A percentile compares a stretch with the other conserved stretches of the same genome.
phyloP scores from a whole-genome alignment of 1,140 invertebrate species.

The Drosophila ambigua region DNA sequence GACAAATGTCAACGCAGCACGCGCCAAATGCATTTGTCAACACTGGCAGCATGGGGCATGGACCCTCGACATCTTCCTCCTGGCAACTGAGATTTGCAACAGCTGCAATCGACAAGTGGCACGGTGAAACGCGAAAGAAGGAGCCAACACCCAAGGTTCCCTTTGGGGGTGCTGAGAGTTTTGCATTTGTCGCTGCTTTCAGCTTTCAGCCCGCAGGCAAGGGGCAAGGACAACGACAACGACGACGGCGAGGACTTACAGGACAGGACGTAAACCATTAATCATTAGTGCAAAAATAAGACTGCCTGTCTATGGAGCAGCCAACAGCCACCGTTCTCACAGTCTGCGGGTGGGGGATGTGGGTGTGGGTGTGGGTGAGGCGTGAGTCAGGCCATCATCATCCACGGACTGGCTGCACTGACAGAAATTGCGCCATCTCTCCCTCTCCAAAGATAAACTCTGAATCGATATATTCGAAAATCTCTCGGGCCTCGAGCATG shows the following conservation, averaged over 20 bases:
- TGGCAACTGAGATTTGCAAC: slow-evolving; percentile 72
- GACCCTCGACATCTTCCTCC: background rate
- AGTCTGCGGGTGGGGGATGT: too few relatives aligned
- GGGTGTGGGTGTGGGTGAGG: too few relatives aligned
- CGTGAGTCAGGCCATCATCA: too few relatives aligned
- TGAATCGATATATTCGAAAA: too few relatives aligned
- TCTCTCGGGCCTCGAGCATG: too few relatives aligned
- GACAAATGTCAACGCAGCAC: slow-evolving; percentile 51
- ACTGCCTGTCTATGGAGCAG: slow-evolving; percentile 40
- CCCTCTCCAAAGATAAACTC: too few relatives aligned
- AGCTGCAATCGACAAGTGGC: slow-evolving; percentile 61
- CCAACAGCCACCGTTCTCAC: slow-evolving; percentile 29
- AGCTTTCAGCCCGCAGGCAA: slow-evolving; percentile 40
- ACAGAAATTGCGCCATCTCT: too few relatives aligned
- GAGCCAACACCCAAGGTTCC: too few relatives aligned
- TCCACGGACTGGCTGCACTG: too few relatives aligned
- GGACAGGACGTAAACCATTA: slow-evolving; percentile 65
- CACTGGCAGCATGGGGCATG: slow-evolving; percentile 25
- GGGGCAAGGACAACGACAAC: slow-evolving; percentile 44
- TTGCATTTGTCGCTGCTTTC: slow-evolving; percentile 55
- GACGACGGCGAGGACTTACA: slow-evolving; percentile 27
- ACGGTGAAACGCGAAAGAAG: background rate
- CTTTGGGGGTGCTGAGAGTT: slow-evolving; percentile 41
- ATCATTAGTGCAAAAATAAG: slow-evolving; percentile 76
- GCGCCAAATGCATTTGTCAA: slow-evolving; percentile 74